phyloP scores from a whole-genome alignment of 2,113 vertebrate species.

The Beaufortia kweichowensis region DNA sequence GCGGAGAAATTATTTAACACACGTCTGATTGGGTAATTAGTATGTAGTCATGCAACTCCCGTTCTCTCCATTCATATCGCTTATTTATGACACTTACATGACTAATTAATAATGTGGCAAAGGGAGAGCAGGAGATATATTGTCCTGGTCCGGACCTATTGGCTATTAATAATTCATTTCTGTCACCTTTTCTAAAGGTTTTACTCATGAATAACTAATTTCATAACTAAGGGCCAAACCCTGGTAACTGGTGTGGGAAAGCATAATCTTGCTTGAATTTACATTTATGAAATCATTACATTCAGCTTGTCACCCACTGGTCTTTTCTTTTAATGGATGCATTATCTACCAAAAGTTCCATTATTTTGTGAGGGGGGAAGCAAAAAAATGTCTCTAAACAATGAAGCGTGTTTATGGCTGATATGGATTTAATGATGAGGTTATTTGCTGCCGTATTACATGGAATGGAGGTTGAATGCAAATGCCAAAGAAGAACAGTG shows the following conservation, averaged over 20 bases:
- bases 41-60: slow-evolving; percentile 62
- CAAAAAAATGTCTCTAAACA: slow-evolving; percentile 39
- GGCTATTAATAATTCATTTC: slow-evolving; percentile 67
- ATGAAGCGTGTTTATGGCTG: slow-evolving; percentile 43
- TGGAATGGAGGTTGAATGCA: slow-evolving; percentile 40
- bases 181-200: slow-evolving; percentile 64
- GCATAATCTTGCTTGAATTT: slow-evolving; percentile 57
- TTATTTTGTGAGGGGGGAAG: slow-evolving; percentile 11
- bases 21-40: slow-evolving; percentile 68
- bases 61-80: slow-evolving; percentile 70
- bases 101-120: slow-evolving; percentile 67
- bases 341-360: slow-evolving; percentile 3
- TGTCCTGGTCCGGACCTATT: slow-evolving; percentile 56
- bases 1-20: slow-evolving; percentile 66
- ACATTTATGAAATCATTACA: slow-evolving; percentile 48
- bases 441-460: slow-evolving; percentile 35
- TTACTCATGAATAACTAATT: slow-evolving; percentile 62
- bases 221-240: slow-evolving; percentile 50
- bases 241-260: slow-evolving; percentile 54
- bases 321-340: slow-evolving; percentile 26
- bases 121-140: slow-evolving; percentile 68
- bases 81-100: slow-evolving; percentile 71
- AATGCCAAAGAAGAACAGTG: slow-evolving; percentile 42
- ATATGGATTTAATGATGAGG: slow-evolving; percentile 50
- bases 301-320: slow-evolving; percentile 30